Percentiles rank a stretch among this genome's conserved stretches.
These are phyloP conservation scores for Bombus pyrosoma DNA, from an alignment of 1,140 invertebrate genomes.

Conservation along the genomic window DNA sequence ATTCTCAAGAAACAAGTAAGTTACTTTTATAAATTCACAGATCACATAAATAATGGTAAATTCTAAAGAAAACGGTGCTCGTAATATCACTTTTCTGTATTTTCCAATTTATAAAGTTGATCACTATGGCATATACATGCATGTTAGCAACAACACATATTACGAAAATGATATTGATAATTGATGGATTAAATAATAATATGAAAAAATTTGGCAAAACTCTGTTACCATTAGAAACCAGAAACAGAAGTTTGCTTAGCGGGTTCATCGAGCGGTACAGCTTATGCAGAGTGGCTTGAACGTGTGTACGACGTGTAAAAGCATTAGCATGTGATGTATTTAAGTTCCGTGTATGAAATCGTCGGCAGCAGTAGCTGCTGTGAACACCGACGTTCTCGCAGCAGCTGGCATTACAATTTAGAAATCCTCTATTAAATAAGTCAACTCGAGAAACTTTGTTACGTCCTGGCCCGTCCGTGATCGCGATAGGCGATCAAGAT, in stretches of 20 bases:
- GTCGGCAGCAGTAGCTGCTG: conserved; percentile 15
- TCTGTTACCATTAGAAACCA: background rate
- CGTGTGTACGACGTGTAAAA: conserved; percentile 46
- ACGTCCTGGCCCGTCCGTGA: conserved; percentile 9
- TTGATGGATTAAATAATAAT: too few relatives aligned
- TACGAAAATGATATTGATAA: too few relatives aligned
- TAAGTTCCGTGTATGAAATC: conserved; percentile 64
- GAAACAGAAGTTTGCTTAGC: background rate
- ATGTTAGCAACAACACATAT: too few relatives aligned
- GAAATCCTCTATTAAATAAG: conserved; percentile 69
- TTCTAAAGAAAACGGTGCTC: too few relatives aligned
- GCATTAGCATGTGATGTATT: conserved; percentile 54
- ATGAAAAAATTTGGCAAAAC: background rate
- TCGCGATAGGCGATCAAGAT: conserved; percentile 53
- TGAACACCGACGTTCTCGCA: conserved; percentile 36
- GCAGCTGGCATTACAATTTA: conserved; percentile 71
- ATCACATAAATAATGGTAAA: too few relatives aligned
- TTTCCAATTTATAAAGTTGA: too few relatives aligned
- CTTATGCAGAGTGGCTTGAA: background rate
- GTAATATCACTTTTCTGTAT: too few relatives aligned
- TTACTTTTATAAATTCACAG: too few relatives aligned
- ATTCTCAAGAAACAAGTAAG: too few relatives aligned
- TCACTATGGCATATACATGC: too few relatives aligned
- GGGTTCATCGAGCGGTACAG: conserved; percentile 37
- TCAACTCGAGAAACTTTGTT: conserved; percentile 49